phyloP scores from a whole-genome alignment of 2,113 vertebrate species.

The Chloroceryle aenea region DNA sequence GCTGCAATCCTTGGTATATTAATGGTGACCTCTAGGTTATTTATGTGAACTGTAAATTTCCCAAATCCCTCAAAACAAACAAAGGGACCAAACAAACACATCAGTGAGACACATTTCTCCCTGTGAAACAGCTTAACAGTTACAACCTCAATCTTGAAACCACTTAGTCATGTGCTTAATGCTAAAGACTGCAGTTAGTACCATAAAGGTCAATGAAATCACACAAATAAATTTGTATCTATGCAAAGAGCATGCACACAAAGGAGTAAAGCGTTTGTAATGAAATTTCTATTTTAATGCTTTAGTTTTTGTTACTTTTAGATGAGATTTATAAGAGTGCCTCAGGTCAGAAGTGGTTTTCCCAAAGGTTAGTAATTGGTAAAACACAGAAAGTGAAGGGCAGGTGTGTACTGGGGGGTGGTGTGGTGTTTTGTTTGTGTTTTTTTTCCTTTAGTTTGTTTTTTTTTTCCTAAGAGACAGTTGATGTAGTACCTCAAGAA shows the following conservation, averaged over 20 bases:
- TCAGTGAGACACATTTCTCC: conserved; percentile 9
- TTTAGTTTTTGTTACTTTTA: background rate
- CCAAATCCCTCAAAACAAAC: conserved; percentile 55
- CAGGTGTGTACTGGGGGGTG: background rate
- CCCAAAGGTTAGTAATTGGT: background rate
- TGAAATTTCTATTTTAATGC: background rate
- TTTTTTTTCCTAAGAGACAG: background rate
- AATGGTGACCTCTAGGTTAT: background rate
- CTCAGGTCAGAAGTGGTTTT: background rate
- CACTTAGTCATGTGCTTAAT: background rate
- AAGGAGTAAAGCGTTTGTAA: background rate
- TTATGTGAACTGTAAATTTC: conserved; percentile 46
- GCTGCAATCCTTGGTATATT: conserved; percentile 39
- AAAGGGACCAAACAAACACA: conserved; percentile 14
- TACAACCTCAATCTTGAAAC: conserved; percentile 36
- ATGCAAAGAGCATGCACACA: background rate
- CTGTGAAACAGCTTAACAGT: conserved; percentile 25
- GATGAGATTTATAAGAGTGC: background rate
- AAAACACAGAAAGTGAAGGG: background rate
- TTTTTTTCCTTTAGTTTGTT: background rate
- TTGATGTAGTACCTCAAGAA: background rate
- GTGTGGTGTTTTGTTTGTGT: background rate
- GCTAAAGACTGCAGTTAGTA: background rate
- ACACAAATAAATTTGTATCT: background rate
- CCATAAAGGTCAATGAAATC: conserved; percentile 36